Evolutionary conservation across 2,888 invertebrate genomes (phyloP).

Genomic region (Baronia brevicornis): DNA sequence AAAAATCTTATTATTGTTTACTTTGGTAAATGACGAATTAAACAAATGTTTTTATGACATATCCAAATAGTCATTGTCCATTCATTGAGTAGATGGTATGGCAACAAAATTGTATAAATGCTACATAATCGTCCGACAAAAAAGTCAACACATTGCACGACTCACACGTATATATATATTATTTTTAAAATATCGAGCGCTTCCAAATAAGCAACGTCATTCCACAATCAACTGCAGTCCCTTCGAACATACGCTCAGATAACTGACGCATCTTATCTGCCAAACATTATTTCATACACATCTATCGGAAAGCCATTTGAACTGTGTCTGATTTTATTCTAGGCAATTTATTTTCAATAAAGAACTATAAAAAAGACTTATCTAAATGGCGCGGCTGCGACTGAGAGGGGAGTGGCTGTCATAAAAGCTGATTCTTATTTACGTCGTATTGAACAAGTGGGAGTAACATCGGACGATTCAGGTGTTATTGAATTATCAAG

Average conservation of each 20-base stretch:
- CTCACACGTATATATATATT: neutral
- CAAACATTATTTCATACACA: conserved; percentile 70
- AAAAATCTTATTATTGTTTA: no score
- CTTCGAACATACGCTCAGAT: conserved; percentile 49
- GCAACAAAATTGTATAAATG: no score
- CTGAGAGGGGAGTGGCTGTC: conserved; percentile 57
- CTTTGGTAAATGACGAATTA: no score
- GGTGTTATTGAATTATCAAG: conserved; percentile 3
- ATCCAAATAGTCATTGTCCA: no score
- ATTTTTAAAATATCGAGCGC: conserved; percentile 2
- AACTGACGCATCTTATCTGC: conserved; percentile 62
- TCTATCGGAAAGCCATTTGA: conserved; percentile 73
- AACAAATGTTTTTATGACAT: no score
- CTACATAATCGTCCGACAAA: conserved; percentile 12
- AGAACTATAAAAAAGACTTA: conserved; percentile 76
- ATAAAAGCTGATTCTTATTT: conserved; percentile 69
- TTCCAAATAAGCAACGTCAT: conserved; percentile 18
- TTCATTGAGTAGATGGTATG: no score
- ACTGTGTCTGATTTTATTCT: conserved; percentile 73
- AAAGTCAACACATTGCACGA: neutral
- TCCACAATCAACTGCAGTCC: conserved; percentile 28
- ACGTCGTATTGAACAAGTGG: conserved; percentile 51
- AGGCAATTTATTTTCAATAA: conserved; percentile 76
- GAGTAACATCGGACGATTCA: conserved; percentile 9
- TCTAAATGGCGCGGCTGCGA: conserved; percentile 67